phyloP scores from a whole-genome alignment of 2,797 vertebrate genomes.

The Syngnathus rostellatus region DNA sequence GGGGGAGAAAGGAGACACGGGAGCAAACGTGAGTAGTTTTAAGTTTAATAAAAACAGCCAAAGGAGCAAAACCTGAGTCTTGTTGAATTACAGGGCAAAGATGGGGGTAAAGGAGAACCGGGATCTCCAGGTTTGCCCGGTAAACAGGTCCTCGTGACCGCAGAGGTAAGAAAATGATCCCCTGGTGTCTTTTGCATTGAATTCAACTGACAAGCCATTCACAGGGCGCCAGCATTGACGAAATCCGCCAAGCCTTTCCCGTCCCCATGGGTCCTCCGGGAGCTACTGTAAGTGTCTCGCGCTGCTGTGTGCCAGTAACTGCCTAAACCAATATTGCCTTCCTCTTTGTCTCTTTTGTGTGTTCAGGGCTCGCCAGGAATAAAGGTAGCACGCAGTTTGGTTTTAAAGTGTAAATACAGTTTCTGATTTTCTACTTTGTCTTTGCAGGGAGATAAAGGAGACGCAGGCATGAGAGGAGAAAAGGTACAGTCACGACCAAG shows the following conservation, averaged over 20 bases:
- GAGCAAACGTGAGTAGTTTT: slow-evolving; percentile 55
- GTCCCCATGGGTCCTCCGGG: slow-evolving; percentile 72
- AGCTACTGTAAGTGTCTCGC: slow-evolving; percentile 52
- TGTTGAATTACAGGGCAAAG: slow-evolving; percentile 56
- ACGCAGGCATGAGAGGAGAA: slow-evolving; percentile 60
- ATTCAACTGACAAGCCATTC: background rate
- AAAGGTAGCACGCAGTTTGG: slow-evolving; percentile 48
- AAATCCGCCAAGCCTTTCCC: slow-evolving; percentile 63
- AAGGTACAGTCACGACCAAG: slow-evolving; percentile 44
- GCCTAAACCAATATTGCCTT: background rate
- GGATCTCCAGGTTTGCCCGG: slow-evolving; percentile 71
- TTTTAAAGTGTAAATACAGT: background rate
- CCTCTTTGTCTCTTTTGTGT: slow-evolving; percentile 21
- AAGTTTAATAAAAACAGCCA: background rate
- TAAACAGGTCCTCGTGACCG: slow-evolving; percentile 57
- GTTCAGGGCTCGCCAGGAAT: slow-evolving; percentile 66
- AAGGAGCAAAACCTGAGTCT: background rate
- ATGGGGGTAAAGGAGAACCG: slow-evolving; percentile 64
- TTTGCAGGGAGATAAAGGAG: slow-evolving; percentile 70
- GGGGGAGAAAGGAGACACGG: slow-evolving; percentile 66
- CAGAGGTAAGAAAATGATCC: slow-evolving; percentile 55
- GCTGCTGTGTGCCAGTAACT: background rate
- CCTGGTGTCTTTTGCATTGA: background rate
- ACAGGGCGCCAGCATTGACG: slow-evolving; percentile 61
- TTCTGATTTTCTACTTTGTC: slow-evolving; percentile 6